phyloP scores from a whole-genome alignment of 1,140 invertebrate genomes.

The Pachyrhynchus sulphureomaculatus region DNA sequence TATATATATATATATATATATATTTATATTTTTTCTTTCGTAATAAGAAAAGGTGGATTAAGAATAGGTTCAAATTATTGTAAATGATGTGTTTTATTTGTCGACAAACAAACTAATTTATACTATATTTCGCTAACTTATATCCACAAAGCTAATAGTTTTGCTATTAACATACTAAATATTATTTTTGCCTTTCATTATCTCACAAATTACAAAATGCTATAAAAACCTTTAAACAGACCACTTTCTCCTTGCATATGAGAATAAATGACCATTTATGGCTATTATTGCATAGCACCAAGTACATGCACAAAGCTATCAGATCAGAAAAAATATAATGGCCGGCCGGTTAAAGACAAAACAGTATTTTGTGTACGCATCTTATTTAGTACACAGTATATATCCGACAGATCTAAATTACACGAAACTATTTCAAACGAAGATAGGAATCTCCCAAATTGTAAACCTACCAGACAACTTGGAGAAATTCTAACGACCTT shows the following conservation, averaged over 20 bases:
- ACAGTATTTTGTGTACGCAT: conserved; percentile 22
- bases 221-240: conserved; percentile 18
- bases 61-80: no score
- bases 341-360: neutral
- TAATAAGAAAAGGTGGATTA: no score
- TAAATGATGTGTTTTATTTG: no score
- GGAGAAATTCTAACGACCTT: conserved; percentile 19
- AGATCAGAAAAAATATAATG: conserved; percentile 19
- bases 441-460: conserved; percentile 13
- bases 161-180: no score
- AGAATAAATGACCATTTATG: conserved; percentile 13
- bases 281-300: conserved; percentile 17
- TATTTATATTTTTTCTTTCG: no score
- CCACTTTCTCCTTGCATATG: conserved; percentile 23
- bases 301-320: conserved; percentile 21
- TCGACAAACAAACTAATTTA: no score
- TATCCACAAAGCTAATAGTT: no score
- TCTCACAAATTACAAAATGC: no score
- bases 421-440: conserved; percentile 14
- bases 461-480: conserved; percentile 1
- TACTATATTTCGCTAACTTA: no score
- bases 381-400: conserved; percentile 20
- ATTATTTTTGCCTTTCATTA: no score
- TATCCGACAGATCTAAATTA: conserved; percentile 28
- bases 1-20: no score